Evolutionary conservation across 2,888 invertebrate species (phyloP).

Genomic region (Schizotus pectinicornis): DNA sequence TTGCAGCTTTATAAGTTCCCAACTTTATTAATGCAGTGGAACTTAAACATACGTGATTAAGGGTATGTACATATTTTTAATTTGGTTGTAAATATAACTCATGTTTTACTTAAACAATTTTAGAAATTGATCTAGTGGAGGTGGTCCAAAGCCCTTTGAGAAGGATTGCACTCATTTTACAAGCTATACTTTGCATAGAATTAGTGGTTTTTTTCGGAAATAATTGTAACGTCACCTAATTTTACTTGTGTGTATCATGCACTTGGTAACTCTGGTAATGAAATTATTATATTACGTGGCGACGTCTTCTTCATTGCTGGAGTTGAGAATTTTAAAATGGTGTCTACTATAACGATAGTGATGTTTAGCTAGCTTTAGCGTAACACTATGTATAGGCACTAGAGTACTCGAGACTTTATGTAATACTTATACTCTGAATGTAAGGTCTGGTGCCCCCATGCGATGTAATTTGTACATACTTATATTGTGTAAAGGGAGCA

Average conservation of each 20-base stretch:
- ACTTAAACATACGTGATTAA: too few species aligned
- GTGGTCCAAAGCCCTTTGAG: constrained; percentile 27
- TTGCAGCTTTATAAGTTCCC: too few species aligned
- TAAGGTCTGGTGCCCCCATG: constrained; percentile 29
- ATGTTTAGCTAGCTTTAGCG: constrained; percentile 45
- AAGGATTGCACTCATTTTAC: constrained; percentile 61
- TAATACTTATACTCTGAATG: constrained; percentile 17
- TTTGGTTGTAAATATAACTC: too few species aligned
- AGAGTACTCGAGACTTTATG: constrained; percentile 25
- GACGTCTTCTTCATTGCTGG: too few species aligned
- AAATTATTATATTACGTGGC: not conserved
- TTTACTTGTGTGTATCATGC: constrained; percentile 32
- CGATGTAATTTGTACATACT: constrained; percentile 43
- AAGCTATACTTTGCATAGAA: constrained; percentile 94
- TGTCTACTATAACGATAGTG: constrained; percentile 40
- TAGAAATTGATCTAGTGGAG: constrained; percentile 11
- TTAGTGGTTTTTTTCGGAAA: constrained; percentile 85
- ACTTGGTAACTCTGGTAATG: constrained; percentile 22
- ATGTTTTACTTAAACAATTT: not conserved
- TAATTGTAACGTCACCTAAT: constrained; percentile 28
- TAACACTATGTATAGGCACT: constrained; percentile 50
- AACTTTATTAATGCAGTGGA: too few species aligned
- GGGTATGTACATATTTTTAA: not conserved
- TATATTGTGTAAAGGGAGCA: constrained; percentile 77
- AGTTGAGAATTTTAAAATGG: constrained; percentile 25